Base-by-base conservation (phyloP, 2,888 invertebrate species). In the Holacanthella duospinosa region DNA sequence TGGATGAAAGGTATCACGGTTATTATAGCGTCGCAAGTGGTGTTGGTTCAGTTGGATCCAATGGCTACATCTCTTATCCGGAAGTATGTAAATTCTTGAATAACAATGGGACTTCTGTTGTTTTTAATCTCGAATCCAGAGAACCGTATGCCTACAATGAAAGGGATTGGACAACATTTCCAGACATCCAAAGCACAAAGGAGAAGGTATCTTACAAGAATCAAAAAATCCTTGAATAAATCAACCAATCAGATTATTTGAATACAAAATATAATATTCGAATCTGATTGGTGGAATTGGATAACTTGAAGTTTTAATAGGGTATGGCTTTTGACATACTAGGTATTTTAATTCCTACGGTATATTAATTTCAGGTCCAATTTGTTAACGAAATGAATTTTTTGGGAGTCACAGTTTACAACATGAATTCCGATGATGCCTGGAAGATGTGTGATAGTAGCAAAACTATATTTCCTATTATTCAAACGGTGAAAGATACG, bases 391-490 rank as follows among this genome's bases (percentile, higher is more conserved):
- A 80, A 6, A 80, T 83, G 58, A 79, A 82, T 43, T 82, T 88
- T 71, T 86, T 86, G 57, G 93, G 93, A 36, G 87, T 86, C 3
- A 92, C 92, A 91, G 80, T 91, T 64, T 89, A 86, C 77, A 86
- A 88, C 12, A 79, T 93, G 27, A 91, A 91, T 75, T 81, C 84
- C 1, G 93, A 93, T 75, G 92, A 93, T 77, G 85, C 75, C 70
- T 74, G 25, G 59, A 69, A 68, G 74, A 74, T 64, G 68, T 67
- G 67, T 26, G 64, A 67, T n/a, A 29, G 64, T 2, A 67, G 64
- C 44, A 43, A 62, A 54, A 25, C 54, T 2, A 24, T 24, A 21
- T 67, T 67, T 48, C 67, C 67, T n/a, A 59, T 67, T 21, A 60
- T 64, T n/a, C 44, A 54, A 16, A 43, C 55, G 16, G 59, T 56